These are phyloP conservation scores for Xenops minutus DNA, from an alignment of 2,797 vertebrate species.

Conservation along the genomic window DNA sequence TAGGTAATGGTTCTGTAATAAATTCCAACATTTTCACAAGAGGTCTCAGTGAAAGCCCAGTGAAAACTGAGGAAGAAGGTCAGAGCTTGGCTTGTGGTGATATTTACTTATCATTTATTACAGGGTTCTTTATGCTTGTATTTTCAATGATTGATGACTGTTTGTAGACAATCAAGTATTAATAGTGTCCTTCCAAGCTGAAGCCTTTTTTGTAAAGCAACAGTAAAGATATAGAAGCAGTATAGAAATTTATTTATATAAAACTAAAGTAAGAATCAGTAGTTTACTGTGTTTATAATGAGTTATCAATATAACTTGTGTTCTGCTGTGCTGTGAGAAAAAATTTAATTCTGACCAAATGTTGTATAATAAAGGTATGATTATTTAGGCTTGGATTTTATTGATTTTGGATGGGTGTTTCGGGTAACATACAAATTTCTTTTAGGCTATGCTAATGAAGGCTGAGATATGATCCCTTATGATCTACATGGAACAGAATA, in stretches of 20 bases:
- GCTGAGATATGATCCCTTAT: neutral
- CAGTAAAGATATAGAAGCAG: neutral
- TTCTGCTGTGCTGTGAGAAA: neutral
- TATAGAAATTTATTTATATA: neutral
- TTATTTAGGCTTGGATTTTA: constrained; percentile 9
- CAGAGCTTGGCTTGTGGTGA: neutral
- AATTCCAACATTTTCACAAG: neutral
- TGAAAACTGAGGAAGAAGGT: neutral
- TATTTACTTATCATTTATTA: neutral
- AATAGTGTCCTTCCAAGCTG: neutral
- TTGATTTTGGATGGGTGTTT: neutral
- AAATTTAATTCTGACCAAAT: neutral
- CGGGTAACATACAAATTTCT: neutral
- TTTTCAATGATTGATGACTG: neutral
- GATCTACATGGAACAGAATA: neutral
- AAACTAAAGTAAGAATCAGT: neutral
- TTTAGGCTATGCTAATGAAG: neutral
- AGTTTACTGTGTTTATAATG: neutral
- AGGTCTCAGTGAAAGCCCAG: neutral
- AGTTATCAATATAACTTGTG: neutral
- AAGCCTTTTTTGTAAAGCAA: neutral
- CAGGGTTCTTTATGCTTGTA: neutral
- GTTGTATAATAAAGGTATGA: neutral
- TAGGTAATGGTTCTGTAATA: neutral
- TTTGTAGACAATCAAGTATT: neutral